These are phyloP conservation scores for Aselliscus stoliczkanus DNA, from an alignment of 2,797 vertebrate species.

Conservation along the genomic window DNA sequence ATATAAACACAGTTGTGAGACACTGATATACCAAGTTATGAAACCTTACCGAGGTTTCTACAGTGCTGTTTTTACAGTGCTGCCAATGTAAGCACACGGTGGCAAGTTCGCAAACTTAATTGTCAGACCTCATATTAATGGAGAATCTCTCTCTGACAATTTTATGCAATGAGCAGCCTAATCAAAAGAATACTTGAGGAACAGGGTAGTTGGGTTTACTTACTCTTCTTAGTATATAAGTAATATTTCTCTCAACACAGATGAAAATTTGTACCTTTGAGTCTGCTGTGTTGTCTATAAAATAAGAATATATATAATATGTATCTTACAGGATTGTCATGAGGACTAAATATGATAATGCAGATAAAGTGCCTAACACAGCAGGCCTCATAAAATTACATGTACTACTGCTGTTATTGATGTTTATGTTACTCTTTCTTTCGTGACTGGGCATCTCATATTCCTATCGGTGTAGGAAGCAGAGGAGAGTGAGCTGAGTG, in stretches of 20 bases:
- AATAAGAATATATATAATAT: not conserved
- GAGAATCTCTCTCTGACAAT: not conserved
- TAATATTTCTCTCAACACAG: not conserved
- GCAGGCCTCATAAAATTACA: not conserved
- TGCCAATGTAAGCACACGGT: no score
- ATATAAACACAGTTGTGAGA: no score
- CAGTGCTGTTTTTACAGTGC: no score
- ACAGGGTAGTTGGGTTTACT: not conserved
- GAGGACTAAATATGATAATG: not conserved
- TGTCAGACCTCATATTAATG: not conserved
- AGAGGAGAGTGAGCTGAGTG: not conserved
- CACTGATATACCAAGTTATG: no score
- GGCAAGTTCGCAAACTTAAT: no score
- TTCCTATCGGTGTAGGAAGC: not conserved
- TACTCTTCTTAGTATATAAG: not conserved
- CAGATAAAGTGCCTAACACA: not conserved
- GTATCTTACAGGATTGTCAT: not conserved
- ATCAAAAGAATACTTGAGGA: not conserved
- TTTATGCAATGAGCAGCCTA: not conserved
- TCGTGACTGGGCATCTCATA: not conserved
- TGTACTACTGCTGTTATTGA: not conserved
- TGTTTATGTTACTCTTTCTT: not conserved
- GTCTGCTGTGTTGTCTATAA: not conserved
- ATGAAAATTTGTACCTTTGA: not conserved
- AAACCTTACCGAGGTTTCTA: no score